Evolutionary conservation across 2,797 vertebrate genomes (phyloP).

Genomic region (Ptychadena robeensis): DNA sequence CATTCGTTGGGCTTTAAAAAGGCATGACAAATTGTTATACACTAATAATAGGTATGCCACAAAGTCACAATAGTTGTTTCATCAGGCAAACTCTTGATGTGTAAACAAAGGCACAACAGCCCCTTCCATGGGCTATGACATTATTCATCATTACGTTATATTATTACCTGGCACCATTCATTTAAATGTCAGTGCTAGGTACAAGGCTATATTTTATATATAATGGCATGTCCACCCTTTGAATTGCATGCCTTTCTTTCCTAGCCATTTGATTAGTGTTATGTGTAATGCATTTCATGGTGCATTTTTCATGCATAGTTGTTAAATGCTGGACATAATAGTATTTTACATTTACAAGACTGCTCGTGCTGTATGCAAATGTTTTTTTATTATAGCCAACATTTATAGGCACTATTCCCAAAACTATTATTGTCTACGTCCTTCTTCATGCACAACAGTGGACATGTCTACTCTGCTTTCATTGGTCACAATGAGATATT

Average conservation of each 20-base stretch:
- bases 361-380: not conserved
- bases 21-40: constrained; percentile 56
- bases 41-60: constrained; percentile 59
- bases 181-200: constrained; percentile 51
- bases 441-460: not conserved
- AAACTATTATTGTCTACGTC: not conserved
- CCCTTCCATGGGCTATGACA: constrained; percentile 7
- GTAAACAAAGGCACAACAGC: constrained; percentile 44
- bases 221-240: constrained; percentile 44
- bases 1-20: constrained; percentile 57
- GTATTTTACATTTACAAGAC: constrained; percentile 7
- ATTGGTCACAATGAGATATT: not conserved
- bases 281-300: constrained; percentile 7
- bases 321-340: constrained; percentile 10
- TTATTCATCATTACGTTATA: constrained; percentile 58
- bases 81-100: constrained; percentile 55
- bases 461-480: not conserved
- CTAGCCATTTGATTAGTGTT: constrained; percentile 20
- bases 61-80: constrained; percentile 45
- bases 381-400: not conserved
- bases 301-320: constrained; percentile 26
- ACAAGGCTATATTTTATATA: constrained; percentile 54
- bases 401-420: not conserved
- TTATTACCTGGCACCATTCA: constrained; percentile 52
- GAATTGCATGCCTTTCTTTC: constrained; percentile 18